Evolutionary conservation across 1,140 invertebrate species (phyloP), one percentile per base, ranked within the genome.

Genomic region (Leptinotarsa lineolata): DNA sequence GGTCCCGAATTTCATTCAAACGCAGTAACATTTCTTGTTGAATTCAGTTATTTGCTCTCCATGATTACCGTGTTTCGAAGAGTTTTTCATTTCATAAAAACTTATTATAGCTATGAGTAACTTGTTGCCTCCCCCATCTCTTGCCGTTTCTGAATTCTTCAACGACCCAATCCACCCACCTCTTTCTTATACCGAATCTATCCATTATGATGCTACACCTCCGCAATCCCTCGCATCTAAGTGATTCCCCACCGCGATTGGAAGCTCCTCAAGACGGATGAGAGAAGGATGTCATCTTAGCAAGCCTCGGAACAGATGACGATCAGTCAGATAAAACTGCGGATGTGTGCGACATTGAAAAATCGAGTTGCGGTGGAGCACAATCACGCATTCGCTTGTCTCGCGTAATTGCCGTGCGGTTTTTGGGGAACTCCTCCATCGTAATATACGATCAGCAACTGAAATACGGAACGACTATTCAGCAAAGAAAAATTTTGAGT

Each of bases 251-350:
- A 30, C 24, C 61, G 61, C 61, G 61, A 63, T 63, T 30, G 61
- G 61, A 21, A 63, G 45, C 67, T 54, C 67, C 44, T 68, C 59
- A 78, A 80, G 78, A 80, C 74, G 73, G 78, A 80, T 80, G 77
- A 80, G 75, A 75, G 75, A 69, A 76, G 77, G 72, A 77, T 78
- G 78, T 80, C 77, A 76, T 72, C 72, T 69, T 59, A 64, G 73
- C 44, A n/a, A 67, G 76, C 67, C 71, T 73, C 68, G 68, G 72
- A 76, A 75, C 75, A 78, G 73, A 78, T 77, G 77, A 78, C 75
- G 75, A 79, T 76, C 78, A 74, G 68, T 72, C 71, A 70, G 74
- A 78, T 75, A 74, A 68, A 74, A 74, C 59, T 67, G 66, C 69
- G 72, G 64, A 74, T 72, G 58, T 63, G 71, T 70, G 69, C 24